Evolutionary conservation across 2,888 invertebrate genomes (phyloP).

Genomic region (Polyommatus iphigenia): DNA sequence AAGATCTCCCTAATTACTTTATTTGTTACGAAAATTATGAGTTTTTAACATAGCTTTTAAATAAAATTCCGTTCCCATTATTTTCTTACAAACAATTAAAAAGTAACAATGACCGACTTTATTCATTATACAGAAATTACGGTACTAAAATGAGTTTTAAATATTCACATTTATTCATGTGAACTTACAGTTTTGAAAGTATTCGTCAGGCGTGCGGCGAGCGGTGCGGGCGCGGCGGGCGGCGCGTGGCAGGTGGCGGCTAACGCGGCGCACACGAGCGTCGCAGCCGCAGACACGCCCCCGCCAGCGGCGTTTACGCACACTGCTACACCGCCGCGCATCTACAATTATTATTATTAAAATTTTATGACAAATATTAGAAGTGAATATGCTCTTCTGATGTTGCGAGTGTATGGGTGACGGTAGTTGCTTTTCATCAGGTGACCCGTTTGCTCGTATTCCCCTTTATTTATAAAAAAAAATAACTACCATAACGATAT

Average conservation of each 20-base stretch:
- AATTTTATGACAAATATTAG: neutral
- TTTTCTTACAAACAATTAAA: no score
- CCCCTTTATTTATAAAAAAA: no score
- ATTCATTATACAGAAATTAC: no score
- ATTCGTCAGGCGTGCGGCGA: constrained; percentile 32
- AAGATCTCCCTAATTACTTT: neutral
- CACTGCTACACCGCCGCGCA: constrained; percentile 81
- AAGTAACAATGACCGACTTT: no score
- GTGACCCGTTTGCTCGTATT: no score
- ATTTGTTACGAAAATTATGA: no score
- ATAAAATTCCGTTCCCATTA: no score
- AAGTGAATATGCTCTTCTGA: no score
- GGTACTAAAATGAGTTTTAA: neutral
- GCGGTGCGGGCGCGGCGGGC: constrained; percentile 77
- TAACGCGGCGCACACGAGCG: constrained; percentile 85
- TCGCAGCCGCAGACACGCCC: constrained; percentile 89
- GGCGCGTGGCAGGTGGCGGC: constrained; percentile 35
- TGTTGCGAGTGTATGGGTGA: no score
- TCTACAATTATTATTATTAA: constrained; percentile 44
- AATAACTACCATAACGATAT: no score
- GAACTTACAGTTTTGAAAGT: constrained; percentile 37
- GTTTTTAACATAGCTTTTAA: no score
- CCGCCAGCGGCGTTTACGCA: constrained; percentile 89
- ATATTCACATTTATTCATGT: neutral
- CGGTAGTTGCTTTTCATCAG: no score